phyloP scores from a whole-genome alignment of 37 sponge, comb jelly and placozoan species.

The Aplysina aerophoba region DNA sequence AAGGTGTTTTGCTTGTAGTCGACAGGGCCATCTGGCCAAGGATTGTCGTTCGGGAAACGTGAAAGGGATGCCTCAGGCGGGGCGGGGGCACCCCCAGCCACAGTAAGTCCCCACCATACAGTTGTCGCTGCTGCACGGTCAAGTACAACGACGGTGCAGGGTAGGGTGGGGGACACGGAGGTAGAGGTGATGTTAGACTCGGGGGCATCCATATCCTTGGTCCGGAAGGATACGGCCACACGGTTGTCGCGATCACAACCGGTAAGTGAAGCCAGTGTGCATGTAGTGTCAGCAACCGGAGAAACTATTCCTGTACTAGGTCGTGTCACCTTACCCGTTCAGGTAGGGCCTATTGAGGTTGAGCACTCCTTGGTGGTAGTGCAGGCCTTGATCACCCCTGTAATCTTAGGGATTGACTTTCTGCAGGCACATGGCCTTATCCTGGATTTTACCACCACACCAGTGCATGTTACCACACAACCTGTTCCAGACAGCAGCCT shows the following conservation, averaged over 20 bases:
- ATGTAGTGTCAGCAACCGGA: conserved; percentile 55
- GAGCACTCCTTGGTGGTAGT: conserved; percentile 56
- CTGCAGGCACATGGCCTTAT: conserved; percentile 40
- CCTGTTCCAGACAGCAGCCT: not conserved
- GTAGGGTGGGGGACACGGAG: too few relatives aligned
- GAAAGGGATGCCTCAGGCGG: too few relatives aligned
- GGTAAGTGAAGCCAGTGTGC: not conserved
- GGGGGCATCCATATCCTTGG: too few relatives aligned
- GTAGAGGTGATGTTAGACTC: too few relatives aligned
- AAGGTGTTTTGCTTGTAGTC: too few relatives aligned
- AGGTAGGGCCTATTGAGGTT: conserved; percentile 31
- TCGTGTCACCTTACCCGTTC: conserved; percentile 31
- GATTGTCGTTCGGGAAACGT: too few relatives aligned
- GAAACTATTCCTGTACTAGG: conserved; percentile 37
- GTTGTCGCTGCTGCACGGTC: too few relatives aligned
- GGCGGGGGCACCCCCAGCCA: too few relatives aligned
- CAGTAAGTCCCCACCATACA: not conserved
- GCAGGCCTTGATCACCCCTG: conserved; percentile 43
- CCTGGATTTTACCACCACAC: conserved; percentile 53
- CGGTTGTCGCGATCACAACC: too few relatives aligned
- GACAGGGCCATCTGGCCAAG: too few relatives aligned
- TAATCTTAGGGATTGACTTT: conserved; percentile 66
- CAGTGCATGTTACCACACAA: conserved; percentile 17
- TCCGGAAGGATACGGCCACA: too few relatives aligned
- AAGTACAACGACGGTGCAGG: too few relatives aligned